Evolutionary conservation across 1,140 invertebrate species (phyloP).

Genomic region (Drosophila obscura): DNA sequence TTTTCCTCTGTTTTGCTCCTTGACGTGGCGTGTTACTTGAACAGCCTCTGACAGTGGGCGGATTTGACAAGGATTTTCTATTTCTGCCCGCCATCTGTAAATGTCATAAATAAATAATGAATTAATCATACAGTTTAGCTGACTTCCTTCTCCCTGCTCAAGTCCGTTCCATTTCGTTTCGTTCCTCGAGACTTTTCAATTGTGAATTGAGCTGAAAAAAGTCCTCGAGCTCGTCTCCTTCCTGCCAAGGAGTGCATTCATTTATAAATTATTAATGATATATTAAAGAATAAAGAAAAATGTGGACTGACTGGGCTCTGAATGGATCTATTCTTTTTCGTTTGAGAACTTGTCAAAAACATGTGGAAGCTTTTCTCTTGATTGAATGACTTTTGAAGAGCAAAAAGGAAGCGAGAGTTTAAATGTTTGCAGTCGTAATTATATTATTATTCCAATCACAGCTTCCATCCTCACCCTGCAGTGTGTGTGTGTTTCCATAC

Average conservation of each 20-base stretch:
- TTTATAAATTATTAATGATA: constrained; percentile 78
- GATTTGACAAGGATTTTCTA: constrained; percentile 12
- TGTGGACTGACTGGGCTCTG: constrained; percentile 8
- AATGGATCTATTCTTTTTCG: constrained; percentile 17
- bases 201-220: constrained; percentile 61
- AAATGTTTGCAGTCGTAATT: constrained; percentile 4
- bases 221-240: constrained; percentile 22
- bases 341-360: constrained; percentile 45
- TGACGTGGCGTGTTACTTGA: not conserved
- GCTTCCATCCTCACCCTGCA: not conserved
- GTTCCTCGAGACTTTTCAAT: constrained; percentile 51
- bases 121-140: constrained; percentile 77
- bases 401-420: not conserved
- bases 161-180: constrained; percentile 25
- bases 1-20: constrained; percentile 7
- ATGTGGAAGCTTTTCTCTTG: constrained; percentile 10
- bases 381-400: not conserved
- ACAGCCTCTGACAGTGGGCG: no score
- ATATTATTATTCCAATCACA: constrained; percentile 2
- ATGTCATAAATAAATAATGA: constrained; percentile 75
- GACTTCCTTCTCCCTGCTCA: constrained; percentile 28
- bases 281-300: constrained; percentile 60
- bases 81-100: constrained; percentile 53
- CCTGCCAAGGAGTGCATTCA: constrained; percentile 55
- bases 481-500: not conserved